Conservation (phyloP, 1,140 invertebrate species). For the Palaemon carinicauda region DNA sequence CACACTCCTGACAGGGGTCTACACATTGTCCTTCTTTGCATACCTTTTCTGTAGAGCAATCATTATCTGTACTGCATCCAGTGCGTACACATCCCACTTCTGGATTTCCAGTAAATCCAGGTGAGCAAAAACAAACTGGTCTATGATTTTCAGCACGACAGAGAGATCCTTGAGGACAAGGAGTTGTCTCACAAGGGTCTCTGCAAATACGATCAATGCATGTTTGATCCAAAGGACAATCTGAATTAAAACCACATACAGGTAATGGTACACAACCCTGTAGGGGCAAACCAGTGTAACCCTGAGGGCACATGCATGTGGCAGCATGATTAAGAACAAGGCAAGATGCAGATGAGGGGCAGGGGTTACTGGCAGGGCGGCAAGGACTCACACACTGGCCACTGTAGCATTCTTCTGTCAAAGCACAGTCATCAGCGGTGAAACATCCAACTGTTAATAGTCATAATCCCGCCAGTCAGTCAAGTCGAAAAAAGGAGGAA, state of each 20-base stretch:
- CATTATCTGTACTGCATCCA: conserved; percentile 37
- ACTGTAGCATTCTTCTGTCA: conserved; percentile 62
- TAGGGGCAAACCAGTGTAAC: conserved; percentile 72
- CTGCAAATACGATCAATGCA: conserved; percentile 62
- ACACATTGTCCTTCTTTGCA: conserved; percentile 80
- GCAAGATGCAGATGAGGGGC: conserved; percentile 75
- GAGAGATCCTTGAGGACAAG: conserved; percentile 66
- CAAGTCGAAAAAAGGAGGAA: neutral
- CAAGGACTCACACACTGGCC: conserved; percentile 62
- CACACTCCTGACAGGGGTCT: conserved; percentile 83
- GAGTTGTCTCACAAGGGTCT: conserved; percentile 57
- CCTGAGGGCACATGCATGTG: conserved; percentile 79
- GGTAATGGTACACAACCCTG: conserved; percentile 77
- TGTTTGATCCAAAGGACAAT: conserved; percentile 63
- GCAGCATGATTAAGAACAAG: conserved; percentile 62
- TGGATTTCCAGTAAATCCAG: conserved; percentile 51
- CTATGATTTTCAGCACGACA: conserved; percentile 78
- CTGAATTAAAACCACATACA: conserved; percentile 60
- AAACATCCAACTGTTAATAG: conserved; percentile 58
- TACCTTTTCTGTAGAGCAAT: conserved; percentile 65
- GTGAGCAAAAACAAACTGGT: conserved; percentile 73
- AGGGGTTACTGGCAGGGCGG: conserved; percentile 73
- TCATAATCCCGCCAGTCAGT: neutral
- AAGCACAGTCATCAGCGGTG: conserved; percentile 61
- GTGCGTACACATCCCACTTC: conserved; percentile 42